These are phyloP conservation scores for Hemibates koningsi DNA, from an alignment of 2,113 vertebrate species.

Conservation along the genomic window DNA sequence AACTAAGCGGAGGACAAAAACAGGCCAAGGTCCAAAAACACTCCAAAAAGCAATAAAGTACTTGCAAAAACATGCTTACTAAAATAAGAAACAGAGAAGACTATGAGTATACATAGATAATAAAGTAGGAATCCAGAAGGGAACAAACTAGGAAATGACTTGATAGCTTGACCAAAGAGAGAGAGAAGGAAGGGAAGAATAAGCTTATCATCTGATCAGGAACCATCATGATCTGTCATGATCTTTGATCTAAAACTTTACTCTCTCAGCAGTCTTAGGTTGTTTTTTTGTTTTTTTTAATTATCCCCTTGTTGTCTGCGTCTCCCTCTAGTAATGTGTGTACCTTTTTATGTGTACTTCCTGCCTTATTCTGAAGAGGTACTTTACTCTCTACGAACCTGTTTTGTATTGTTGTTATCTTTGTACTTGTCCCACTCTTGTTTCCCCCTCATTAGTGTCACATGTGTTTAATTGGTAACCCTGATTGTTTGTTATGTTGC, in stretches of 20 bases:
- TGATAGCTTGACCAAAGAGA: neutral
- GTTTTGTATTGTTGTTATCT: neutral
- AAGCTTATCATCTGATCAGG: neutral
- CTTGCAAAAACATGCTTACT: neutral
- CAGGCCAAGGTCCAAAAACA: neutral
- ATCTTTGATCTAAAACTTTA: neutral
- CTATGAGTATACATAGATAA: neutral
- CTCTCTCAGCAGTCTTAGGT: neutral
- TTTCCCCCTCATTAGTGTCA: neutral
- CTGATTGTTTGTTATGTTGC: neutral
- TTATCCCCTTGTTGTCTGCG: neutral
- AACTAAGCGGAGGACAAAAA: neutral
- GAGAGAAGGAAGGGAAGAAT: neutral
- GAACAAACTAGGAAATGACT: neutral
- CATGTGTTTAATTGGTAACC: neutral
- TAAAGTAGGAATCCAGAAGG: neutral
- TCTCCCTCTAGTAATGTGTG: neutral
- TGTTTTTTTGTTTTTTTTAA: rapidly evolving
- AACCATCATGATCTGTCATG: neutral
- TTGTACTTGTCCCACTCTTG: neutral
- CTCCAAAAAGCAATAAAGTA: neutral
- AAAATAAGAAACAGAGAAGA: neutral
- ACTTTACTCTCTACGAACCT: neutral
- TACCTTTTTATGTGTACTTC: neutral
- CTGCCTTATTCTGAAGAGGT: neutral